These are phyloP conservation scores for Aspidoscelis tigris DNA, from an alignment of 2,113 vertebrate genomes.

Conservation along the genomic window DNA sequence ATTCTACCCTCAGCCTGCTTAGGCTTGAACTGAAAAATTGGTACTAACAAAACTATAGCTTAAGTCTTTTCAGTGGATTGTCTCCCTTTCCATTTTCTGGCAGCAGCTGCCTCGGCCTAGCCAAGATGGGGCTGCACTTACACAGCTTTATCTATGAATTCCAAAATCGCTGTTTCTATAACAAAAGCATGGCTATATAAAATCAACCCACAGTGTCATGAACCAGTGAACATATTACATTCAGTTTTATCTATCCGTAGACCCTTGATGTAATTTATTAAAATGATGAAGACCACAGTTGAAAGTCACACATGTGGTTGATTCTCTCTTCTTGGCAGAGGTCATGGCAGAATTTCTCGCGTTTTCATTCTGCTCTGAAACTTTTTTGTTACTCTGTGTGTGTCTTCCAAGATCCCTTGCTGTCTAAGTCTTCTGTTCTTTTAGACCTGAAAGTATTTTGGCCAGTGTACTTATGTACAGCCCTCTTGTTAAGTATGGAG, in stretches of 20 bases:
- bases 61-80: too few species aligned
- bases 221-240: not conserved
- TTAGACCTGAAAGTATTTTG: not conserved
- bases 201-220: not conserved
- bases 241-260: slow-evolving; percentile 29
- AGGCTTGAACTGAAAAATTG: too few species aligned
- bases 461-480: not conserved
- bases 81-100: too few species aligned
- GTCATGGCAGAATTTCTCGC: slow-evolving; percentile 11
- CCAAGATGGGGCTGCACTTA: too few species aligned
- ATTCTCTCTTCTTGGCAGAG: not conserved
- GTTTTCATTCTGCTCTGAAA: slow-evolving; percentile 16
- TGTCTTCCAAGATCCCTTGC: not conserved
- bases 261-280: slow-evolving; percentile 38
- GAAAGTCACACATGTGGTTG: not conserved
- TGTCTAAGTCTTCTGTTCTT: slow-evolving; percentile 3
- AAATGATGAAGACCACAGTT: not conserved
- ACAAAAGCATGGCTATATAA: not conserved
- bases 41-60: too few species aligned
- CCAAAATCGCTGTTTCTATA: not conserved
- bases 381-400: not conserved
- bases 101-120: too few species aligned
- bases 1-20: too few species aligned
- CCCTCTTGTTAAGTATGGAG: too few species aligned
- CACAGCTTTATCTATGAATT: not conserved